Evolutionary conservation across 2,113 vertebrate species (phyloP).

Genomic region (Recurvirostra avosetta): DNA sequence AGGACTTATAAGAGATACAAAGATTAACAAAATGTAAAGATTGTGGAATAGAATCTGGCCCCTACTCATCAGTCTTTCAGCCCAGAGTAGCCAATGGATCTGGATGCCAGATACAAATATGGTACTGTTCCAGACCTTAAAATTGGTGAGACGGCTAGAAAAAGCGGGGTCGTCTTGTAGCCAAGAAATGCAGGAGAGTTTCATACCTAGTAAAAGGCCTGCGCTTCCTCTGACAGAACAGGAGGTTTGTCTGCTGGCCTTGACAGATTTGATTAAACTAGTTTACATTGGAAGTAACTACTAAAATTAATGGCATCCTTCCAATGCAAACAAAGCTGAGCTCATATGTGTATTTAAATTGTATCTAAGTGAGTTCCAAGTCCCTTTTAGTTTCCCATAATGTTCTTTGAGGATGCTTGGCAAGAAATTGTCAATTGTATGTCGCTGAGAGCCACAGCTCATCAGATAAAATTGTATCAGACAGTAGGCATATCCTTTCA

Average conservation of each 20-base stretch:
- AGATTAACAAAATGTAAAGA: background rate
- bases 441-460: background rate
- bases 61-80: background rate
- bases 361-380: background rate
- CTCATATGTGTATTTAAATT: background rate
- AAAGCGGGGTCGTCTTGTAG: background rate
- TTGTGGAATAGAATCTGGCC: background rate
- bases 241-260: background rate
- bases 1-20: background rate
- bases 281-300: background rate
- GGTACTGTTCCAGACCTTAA: background rate
- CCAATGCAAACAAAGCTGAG: background rate
- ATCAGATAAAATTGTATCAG: slow-evolving; percentile 17
- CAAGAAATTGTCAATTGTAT: background rate
- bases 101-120: background rate
- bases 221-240: background rate
- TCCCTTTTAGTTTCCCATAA: background rate
- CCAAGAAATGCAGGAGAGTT: background rate
- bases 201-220: background rate
- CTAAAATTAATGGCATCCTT: background rate
- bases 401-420: background rate
- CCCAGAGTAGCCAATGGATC: background rate
- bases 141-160: background rate
- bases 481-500: background rate
- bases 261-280: background rate